Conservation (phyloP, 2,888 invertebrate species). For the Chloroclystis v-ata region DNA sequence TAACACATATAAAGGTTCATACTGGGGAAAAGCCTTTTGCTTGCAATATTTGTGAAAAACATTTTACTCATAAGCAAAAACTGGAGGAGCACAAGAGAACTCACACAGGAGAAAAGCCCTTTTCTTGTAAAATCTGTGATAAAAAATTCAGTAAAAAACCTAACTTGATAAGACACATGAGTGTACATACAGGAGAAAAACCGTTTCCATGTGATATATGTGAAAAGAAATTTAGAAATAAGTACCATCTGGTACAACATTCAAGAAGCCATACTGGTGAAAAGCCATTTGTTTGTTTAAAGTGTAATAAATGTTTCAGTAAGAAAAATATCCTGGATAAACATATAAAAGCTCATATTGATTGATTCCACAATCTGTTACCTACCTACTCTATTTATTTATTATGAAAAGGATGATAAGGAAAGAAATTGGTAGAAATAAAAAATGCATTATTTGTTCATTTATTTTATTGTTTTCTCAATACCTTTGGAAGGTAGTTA, state of each 20-base stretch:
- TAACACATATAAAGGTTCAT: background rate
- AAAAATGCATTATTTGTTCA: slow-evolving; percentile 18
- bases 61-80: slow-evolving; percentile 1
- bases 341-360: background rate
- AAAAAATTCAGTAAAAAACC: slow-evolving; percentile 4
- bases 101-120: slow-evolving; percentile 1
- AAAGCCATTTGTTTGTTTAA: background rate
- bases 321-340: background rate
- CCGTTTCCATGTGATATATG: slow-evolving; percentile 3
- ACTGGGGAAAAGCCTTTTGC: slow-evolving; percentile 2
- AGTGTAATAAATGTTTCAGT: slow-evolving; percentile 1
- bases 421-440: slow-evolving; percentile 10
- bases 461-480: slow-evolving; percentile 62
- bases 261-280: background rate
- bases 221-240: slow-evolving; percentile 1
- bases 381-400: too few relatives aligned
- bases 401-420: too few relatives aligned
- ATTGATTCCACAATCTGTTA: background rate
- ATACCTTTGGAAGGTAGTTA: slow-evolving; percentile 71
- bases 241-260: slow-evolving; percentile 1
- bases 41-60: background rate
- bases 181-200: background rate
- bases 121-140: background rate
- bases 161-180: slow-evolving; percentile 1
- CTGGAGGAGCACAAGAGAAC: slow-evolving; percentile 1